A percentile compares a stretch with the other conserved stretches of the same genome.
Evolutionary conservation across 2,797 vertebrate species (phyloP).

Genomic region (Eurystomus glaucurus): DNA sequence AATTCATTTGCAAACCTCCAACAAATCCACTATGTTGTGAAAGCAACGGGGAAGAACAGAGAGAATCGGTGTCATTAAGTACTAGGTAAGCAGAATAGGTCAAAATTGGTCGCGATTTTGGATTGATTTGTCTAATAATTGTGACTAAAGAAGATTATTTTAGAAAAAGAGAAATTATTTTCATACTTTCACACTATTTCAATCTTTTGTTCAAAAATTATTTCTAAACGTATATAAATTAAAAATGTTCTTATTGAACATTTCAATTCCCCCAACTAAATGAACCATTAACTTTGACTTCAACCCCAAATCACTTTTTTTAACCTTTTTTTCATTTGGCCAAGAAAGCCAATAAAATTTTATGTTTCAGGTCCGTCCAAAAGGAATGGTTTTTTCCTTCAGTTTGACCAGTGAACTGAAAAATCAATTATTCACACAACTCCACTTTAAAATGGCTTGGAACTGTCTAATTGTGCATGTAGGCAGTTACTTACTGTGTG

Average conservation of each 20-base stretch:
- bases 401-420: constrained; percentile 48
- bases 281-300: constrained; percentile 3
- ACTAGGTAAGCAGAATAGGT: not conserved
- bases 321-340: not conserved
- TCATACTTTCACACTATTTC: not conserved
- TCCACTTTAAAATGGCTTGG: constrained; percentile 39
- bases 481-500: constrained; percentile 6
- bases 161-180: not conserved
- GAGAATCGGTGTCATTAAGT: not conserved
- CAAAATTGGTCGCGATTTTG: not conserved
- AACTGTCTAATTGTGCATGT: constrained; percentile 35
- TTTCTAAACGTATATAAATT: not conserved
- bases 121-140: not conserved
- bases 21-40: not conserved
- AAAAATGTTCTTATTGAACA: not conserved
- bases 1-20: not conserved
- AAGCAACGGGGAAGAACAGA: not conserved
- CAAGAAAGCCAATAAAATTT: constrained; percentile 46
- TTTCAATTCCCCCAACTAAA: not conserved
- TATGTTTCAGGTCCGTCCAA: constrained; percentile 24
- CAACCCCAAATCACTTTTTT: not conserved
- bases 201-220: not conserved
- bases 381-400: constrained; percentile 12
- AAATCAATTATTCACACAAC: constrained; percentile 62
- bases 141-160: not conserved